phyloP scores from a whole-genome alignment of 2,113 vertebrate genomes.

The Leptobrachium ailaonicum region DNA sequence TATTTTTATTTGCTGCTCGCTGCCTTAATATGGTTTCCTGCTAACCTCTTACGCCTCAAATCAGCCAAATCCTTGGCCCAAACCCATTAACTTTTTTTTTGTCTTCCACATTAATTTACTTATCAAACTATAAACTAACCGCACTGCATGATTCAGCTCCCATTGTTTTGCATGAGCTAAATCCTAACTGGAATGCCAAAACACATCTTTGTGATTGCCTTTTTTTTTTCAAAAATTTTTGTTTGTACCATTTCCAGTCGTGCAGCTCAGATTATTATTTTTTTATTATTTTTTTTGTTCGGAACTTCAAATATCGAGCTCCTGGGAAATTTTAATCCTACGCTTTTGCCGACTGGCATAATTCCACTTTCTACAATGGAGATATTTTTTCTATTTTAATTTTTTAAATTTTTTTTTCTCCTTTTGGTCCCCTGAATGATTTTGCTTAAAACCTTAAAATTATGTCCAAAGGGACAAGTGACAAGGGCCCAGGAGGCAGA shows the following conservation, averaged over 20 bases:
- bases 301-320: conserved; percentile 53
- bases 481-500: conserved; percentile 98
- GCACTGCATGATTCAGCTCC: conserved; percentile 48
- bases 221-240: conserved; percentile 41
- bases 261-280: neutral
- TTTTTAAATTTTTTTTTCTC: neutral
- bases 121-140: conserved; percentile 45
- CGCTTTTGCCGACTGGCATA: conserved; percentile 47
- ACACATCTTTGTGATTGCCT: conserved; percentile 55
- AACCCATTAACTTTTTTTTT: conserved; percentile 62
- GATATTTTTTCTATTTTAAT: conserved; percentile 60
- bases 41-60: conserved; percentile 60
- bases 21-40: conserved; percentile 52
- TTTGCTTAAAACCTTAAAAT: conserved; percentile 74
- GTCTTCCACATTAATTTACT: conserved; percentile 20
- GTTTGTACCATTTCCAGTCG: conserved; percentile 33
- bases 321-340: conserved; percentile 28
- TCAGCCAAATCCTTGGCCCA: conserved; percentile 53
- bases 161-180: conserved; percentile 74
- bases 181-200: conserved; percentile 57
- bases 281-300: conserved; percentile 38
- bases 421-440: conserved; percentile 53
- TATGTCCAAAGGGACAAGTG: conserved; percentile 99
- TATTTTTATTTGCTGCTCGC: conserved; percentile 57
- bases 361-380: conserved; percentile 64